Base-by-base conservation (phyloP, 1,140 invertebrate species). In the Bombus cullumanus region DNA sequence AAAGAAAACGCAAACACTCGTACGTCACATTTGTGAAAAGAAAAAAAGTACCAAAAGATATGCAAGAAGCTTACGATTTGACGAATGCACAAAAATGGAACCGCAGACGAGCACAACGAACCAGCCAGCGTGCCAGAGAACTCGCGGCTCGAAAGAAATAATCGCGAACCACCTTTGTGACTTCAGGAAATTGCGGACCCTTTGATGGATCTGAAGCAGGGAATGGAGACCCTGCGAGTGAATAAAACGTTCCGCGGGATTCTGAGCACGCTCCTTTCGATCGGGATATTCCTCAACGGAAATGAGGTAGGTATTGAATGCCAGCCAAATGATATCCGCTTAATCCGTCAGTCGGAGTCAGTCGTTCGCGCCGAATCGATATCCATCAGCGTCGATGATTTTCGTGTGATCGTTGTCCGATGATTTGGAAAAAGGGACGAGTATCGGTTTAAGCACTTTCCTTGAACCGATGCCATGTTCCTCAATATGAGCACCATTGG, bases 281-380 rank as follows among this genome's bases (percentile, higher is more conserved):
- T 99, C 89, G 99, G 99, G 85, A 99, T 99, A 95, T 99, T 99
- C 94, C 96, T 99, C 47, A 99, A 99, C 95, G 98, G 99, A 83
- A 97, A 97, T 89, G 97, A 98, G 93, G 97, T 97, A 93, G 94
- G 96, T 94, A 94, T 93, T 94, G 92, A 94, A 93, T 93, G 88
- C 89, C 89, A 89, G 92, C 90, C 90, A 94, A 95, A 95, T 94
- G 90, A 94, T 94, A 94, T 95, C 91, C 93, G 90, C 81, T 93
- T 93, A 94, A 95, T 94, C 89, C 91, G 84, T 86, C 90, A 87
- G 75, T 76, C 71, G 74, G 74, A 85, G 81, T 74, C 71, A 68
- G 39, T n/a, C 28, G 80, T 69, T 72, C 66, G 78, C 64, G 72
- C 59, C 47, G 66, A 78, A 78, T 39, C 66, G 81, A 75, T 83